Percentiles rank a stretch among this genome's conserved stretches.
These are phyloP conservation scores for Alectoris magna DNA, from an alignment of 2,797 vertebrate genomes.

Conservation along the genomic window DNA sequence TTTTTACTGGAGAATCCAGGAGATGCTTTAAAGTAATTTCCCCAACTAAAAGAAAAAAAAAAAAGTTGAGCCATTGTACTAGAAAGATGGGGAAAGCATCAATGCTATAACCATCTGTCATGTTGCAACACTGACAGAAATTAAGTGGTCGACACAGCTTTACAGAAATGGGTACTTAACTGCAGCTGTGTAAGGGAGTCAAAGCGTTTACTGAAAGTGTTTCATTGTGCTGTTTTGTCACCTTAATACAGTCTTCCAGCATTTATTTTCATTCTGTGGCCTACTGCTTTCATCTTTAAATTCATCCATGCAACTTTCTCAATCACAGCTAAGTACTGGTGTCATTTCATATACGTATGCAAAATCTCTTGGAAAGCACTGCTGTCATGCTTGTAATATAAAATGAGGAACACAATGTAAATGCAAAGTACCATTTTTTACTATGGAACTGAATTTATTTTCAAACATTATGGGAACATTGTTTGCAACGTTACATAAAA, in stretches of 20 bases:
- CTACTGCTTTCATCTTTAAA: neutral
- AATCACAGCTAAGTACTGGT: neutral
- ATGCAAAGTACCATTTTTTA: neutral
- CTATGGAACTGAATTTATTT: conserved; percentile 34
- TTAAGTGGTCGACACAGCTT: neutral
- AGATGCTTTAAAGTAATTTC: neutral
- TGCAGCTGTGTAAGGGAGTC: neutral
- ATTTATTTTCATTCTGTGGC: neutral
- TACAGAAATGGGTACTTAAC: neutral
- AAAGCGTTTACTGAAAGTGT: neutral
- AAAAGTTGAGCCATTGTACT: neutral
- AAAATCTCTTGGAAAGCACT: neutral
- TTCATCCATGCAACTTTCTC: neutral
- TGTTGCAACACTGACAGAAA: neutral
- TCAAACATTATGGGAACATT: neutral
- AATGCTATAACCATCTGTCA: neutral
- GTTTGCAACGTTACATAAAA: neutral
- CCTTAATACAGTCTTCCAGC: neutral
- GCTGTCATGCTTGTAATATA: neutral
- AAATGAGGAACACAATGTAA: neutral
- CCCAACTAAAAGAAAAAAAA: neutral
- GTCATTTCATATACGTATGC: neutral
- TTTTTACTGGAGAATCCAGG: neutral
- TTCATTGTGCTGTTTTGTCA: neutral
- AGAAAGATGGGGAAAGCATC: neutral